Percentiles rank a stretch among this genome's conserved stretches.
Conservation (phyloP, 2,888 invertebrate species). For the Dynastes maya region DNA sequence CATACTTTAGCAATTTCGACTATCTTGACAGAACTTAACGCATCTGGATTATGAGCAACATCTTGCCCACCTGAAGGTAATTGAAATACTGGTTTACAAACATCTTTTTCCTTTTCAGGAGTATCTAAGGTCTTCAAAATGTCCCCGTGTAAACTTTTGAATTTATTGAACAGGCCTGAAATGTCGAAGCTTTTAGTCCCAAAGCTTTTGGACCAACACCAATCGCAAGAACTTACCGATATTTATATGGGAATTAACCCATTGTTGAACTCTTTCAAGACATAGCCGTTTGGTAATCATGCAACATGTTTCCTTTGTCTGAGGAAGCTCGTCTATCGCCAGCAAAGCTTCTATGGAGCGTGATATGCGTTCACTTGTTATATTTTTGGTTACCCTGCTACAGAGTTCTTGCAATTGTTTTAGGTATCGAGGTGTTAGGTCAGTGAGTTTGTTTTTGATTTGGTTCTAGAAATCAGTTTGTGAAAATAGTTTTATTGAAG, state of each 20-base stretch:
- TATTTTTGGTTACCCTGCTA: constrained; percentile 57
- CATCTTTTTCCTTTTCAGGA: constrained; percentile 54
- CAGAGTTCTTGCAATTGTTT: constrained; percentile 52
- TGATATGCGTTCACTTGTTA: constrained; percentile 60
- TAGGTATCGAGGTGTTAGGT: constrained; percentile 50
- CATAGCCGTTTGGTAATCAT: constrained; percentile 72
- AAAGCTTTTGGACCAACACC: no score
- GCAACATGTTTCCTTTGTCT: constrained; percentile 72
- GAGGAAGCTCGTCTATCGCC: constrained; percentile 71
- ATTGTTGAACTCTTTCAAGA: constrained; percentile 72
- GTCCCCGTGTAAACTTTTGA: constrained; percentile 63
- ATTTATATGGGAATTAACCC: constrained; percentile 73
- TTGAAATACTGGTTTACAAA: constrained; percentile 56
- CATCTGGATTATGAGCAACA: constrained; percentile 59
- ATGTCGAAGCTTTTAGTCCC: not conserved
- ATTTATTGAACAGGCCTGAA: constrained; percentile 65
- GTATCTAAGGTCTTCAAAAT: constrained; percentile 58
- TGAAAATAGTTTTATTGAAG: no score
- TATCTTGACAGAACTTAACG: constrained; percentile 61
- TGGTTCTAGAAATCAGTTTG: not conserved
- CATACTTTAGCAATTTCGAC: constrained; percentile 63
- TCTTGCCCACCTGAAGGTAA: constrained; percentile 57
- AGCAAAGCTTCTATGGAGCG: constrained; percentile 70
- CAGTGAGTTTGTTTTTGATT: constrained; percentile 49
- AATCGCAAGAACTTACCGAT: constrained; percentile 24